Percentiles rank a stretch among this genome's conserved stretches.
These are phyloP conservation scores for Diorhabda sublineata DNA, from an alignment of 1,140 invertebrate species.

Conservation along the genomic window DNA sequence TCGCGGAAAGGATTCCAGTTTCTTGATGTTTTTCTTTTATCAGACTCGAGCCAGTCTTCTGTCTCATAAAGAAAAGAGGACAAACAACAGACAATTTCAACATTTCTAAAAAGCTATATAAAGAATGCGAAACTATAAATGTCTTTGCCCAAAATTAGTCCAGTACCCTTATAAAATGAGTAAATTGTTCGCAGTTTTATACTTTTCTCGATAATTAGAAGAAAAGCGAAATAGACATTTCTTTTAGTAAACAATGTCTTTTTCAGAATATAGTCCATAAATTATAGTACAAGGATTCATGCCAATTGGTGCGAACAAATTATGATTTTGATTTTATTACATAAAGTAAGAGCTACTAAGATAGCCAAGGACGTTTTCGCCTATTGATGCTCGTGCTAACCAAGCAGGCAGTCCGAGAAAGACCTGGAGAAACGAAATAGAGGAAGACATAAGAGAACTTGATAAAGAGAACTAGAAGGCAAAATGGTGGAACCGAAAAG, in stretches of 20 bases:
- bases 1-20: constrained; percentile 5
- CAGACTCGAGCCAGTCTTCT: constrained; percentile 12
- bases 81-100: constrained; percentile 36
- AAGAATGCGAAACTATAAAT: constrained; percentile 39
- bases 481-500: too few relatives aligned
- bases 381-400: too few relatives aligned
- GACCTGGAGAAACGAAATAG: too few relatives aligned
- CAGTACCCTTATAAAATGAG: constrained; percentile 36
- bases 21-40: constrained; percentile 30
- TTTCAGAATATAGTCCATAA: not conserved
- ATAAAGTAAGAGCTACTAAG: too few relatives aligned
- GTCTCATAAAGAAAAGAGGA: constrained; percentile 26
- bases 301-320: too few relatives aligned
- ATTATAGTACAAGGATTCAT: not conserved
- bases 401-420: too few relatives aligned
- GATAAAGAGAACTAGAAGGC: too few relatives aligned
- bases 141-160: constrained; percentile 40
- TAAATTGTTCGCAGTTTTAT: constrained; percentile 35
- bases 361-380: too few relatives aligned
- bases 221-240: not conserved
- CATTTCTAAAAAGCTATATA: constrained; percentile 37
- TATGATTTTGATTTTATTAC: too few relatives aligned
- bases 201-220: not conserved
- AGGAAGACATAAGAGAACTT: too few relatives aligned
- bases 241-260: not conserved